Conservation (phyloP, 2,113 vertebrate genomes). For the Chloropsis hardwickii region DNA sequence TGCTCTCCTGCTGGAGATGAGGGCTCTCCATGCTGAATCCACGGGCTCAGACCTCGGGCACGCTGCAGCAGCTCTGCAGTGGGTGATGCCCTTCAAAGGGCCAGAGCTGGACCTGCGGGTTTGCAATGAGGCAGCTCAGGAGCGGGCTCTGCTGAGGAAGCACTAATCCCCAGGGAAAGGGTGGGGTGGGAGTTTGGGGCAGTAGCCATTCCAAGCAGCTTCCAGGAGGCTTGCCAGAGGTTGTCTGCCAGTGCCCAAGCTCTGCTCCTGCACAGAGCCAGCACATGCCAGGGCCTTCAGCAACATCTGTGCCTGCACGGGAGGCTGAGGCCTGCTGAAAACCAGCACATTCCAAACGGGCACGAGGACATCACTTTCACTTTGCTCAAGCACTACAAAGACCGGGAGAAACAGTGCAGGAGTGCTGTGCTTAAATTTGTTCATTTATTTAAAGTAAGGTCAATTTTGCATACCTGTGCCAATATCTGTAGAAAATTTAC, state of each 20-base stretch:
- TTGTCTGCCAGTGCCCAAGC: background rate
- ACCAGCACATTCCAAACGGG: background rate
- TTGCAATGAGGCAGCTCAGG: background rate
- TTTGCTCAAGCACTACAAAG: background rate
- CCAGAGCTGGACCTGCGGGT: background rate
- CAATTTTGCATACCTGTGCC: background rate
- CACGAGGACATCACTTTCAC: fast-evolving
- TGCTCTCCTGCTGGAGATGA: background rate
- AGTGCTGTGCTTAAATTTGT: background rate
- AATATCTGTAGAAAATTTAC: background rate
- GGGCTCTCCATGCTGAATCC: background rate
- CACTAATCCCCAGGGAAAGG: background rate
- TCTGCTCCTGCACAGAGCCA: background rate
- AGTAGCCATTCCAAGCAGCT: background rate
- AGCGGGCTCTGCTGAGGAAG: background rate
- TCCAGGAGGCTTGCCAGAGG: background rate
- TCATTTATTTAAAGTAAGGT: background rate
- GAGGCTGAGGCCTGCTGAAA: background rate
- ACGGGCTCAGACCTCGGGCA: background rate
- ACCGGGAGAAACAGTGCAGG: background rate
- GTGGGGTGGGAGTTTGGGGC: background rate
- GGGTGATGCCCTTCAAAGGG: fast-evolving
- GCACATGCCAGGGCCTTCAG: fast-evolving
- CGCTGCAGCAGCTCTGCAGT: background rate
- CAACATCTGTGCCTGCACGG: background rate